Percentiles rank a stretch among this genome's conserved stretches.
Evolutionary conservation across 2,888 invertebrate genomes (phyloP).

Genomic region (Himalopsyche japonica): DNA sequence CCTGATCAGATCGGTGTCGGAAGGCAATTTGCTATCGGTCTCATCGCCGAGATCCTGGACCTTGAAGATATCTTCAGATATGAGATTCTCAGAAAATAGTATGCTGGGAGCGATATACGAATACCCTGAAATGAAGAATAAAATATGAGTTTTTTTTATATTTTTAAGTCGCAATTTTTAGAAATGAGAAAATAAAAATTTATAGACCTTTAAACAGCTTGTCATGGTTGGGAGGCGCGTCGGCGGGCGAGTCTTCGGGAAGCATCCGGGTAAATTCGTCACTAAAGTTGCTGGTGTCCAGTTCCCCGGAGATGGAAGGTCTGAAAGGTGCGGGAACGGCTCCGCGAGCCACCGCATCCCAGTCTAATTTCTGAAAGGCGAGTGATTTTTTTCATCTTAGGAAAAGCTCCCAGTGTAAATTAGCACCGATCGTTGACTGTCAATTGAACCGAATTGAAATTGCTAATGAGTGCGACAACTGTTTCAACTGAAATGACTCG

Average conservation of each 20-base stretch:
- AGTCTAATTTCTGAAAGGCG: slow-evolving; percentile 66
- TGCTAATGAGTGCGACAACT: too few species aligned
- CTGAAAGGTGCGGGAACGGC: slow-evolving; percentile 85
- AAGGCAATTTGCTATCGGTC: slow-evolving; percentile 17
- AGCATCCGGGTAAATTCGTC: slow-evolving; percentile 94
- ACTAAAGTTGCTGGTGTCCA: slow-evolving; percentile 95
- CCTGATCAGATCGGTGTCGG: slow-evolving; percentile 59
- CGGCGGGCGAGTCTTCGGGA: slow-evolving; percentile 89
- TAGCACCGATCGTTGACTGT: too few species aligned
- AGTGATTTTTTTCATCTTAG: not conserved
- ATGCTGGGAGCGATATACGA: slow-evolving; percentile 95
- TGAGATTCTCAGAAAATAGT: slow-evolving; percentile 77
- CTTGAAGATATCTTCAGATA: slow-evolving; percentile 73
- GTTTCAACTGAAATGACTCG: too few species aligned
- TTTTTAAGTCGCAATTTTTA: not conserved
- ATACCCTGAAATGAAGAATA: slow-evolving; percentile 69
- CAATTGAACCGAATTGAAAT: too few species aligned
- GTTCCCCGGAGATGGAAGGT: slow-evolving; percentile 81
- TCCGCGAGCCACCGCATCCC: slow-evolving; percentile 79
- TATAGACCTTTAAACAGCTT: slow-evolving; percentile 78
- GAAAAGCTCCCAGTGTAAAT: too few species aligned
- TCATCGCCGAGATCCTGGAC: slow-evolving; percentile 45
- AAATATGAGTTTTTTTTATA: too few species aligned
- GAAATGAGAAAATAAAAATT: not conserved
- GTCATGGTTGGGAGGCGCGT: slow-evolving; percentile 82